A percentile compares a stretch with the other conserved stretches of the same genome.
Conservation (phyloP, 1,140 invertebrate genomes). For the Vanessa atalanta region DNA sequence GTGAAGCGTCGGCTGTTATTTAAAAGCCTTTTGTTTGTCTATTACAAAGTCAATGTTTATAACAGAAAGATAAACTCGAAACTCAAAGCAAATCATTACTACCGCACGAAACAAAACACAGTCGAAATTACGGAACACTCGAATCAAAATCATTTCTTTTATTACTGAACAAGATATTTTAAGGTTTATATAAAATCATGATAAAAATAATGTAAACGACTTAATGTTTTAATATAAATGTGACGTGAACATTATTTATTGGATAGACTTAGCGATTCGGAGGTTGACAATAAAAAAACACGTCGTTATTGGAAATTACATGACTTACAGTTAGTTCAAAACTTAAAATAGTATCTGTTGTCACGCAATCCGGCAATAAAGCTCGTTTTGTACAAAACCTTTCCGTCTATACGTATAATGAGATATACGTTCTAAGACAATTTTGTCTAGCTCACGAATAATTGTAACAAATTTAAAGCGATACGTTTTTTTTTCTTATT, state of each 20-base stretch:
- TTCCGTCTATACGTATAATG: conserved; percentile 5
- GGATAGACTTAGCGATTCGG: conserved; percentile 36
- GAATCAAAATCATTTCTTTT: not conserved
- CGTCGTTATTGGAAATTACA: conserved; percentile 76
- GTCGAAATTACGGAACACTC: not conserved
- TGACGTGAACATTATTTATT: conserved; percentile 39
- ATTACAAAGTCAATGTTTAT: conserved; percentile 19
- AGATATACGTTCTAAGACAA: conserved; percentile 11
- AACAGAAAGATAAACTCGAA: conserved; percentile 19
- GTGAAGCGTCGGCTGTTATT: conserved; percentile 11
- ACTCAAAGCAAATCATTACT: conserved; percentile 11
- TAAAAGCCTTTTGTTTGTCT: conserved; percentile 26
- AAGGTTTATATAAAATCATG: not conserved
- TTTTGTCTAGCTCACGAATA: not conserved
- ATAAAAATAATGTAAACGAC: conserved; percentile 37
- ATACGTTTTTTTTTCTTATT: not conserved
- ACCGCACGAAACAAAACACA: not conserved
- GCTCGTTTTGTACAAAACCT: conserved; percentile 39
- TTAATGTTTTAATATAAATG: conserved; percentile 39
- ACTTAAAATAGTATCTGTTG: conserved; percentile 62
- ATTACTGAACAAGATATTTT: not conserved
- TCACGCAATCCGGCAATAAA: conserved; percentile 73
- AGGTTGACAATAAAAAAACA: conserved; percentile 72
- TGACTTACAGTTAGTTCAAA: conserved; percentile 67
- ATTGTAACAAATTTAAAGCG: conserved; percentile 10